Conservation (phyloP, 2,797 vertebrate genomes). For the Danio kyathit region DNA sequence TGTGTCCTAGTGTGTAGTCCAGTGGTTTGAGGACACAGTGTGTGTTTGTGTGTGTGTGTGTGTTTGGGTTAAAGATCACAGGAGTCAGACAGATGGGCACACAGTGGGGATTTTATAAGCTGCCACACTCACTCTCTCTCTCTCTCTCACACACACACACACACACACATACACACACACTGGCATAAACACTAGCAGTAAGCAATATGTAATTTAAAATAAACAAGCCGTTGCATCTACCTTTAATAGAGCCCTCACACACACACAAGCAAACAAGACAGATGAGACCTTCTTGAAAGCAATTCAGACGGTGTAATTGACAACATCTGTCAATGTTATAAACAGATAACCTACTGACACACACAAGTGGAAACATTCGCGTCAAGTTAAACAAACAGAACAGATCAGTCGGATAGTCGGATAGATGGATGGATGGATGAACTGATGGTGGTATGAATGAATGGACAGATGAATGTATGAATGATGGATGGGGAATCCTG, state of each 20-base stretch:
- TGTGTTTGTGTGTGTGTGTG: background rate
- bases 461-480: no score
- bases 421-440: no score
- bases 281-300: conserved; percentile 8
- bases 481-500: no score
- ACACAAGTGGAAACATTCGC: background rate
- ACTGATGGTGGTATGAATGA: background rate
- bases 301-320: conserved; percentile 17
- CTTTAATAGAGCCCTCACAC: background rate
- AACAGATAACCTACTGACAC: background rate
- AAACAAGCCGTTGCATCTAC: no score
- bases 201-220: conserved; percentile 2
- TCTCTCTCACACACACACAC: conserved; percentile 7
- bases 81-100: conserved; percentile 23
- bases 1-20: background rate
- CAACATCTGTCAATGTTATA: conserved; percentile 13
- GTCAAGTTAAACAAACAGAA: conserved; percentile 5
- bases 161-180: conserved; percentile 17
- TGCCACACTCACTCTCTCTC: background rate
- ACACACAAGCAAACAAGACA: background rate
- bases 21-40: conserved; percentile 20
- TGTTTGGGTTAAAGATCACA: conserved; percentile 29
- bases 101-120: conserved; percentile 37
- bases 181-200: background rate
- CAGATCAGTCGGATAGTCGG: background rate